Percentiles rank a stretch among this genome's conserved stretches.
phyloP scores from a whole-genome alignment of 1,140 invertebrate species.

The Mylabris phalerata region DNA sequence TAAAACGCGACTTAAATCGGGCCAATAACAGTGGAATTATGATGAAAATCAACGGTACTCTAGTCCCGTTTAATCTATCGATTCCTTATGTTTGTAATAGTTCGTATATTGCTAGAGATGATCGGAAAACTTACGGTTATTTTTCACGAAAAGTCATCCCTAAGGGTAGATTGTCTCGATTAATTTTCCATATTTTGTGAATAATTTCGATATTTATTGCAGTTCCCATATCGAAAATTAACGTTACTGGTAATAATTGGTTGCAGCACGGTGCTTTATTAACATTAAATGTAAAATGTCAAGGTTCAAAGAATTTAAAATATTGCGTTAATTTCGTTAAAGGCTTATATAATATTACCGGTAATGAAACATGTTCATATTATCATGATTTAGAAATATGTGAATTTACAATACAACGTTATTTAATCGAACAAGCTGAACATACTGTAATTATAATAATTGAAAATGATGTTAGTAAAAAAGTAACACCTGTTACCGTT shows the following conservation, averaged over 20 bases:
- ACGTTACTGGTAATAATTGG: slow-evolving; percentile 67
- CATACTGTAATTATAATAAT: slow-evolving; percentile 69
- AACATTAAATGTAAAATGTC: slow-evolving; percentile 61
- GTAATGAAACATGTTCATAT: slow-evolving; percentile 62
- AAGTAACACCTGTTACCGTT: slow-evolving; percentile 60
- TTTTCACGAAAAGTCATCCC: slow-evolving; percentile 50
- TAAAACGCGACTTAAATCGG: slow-evolving; percentile 9
- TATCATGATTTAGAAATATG: slow-evolving; percentile 46
- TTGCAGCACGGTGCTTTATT: slow-evolving; percentile 69
- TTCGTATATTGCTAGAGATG: slow-evolving; percentile 52
- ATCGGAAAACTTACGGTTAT: slow-evolving; percentile 65
- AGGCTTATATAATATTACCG: slow-evolving; percentile 69
- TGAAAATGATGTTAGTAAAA: slow-evolving; percentile 62
- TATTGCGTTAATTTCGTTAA: slow-evolving; percentile 56
- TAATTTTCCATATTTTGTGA: neutral
- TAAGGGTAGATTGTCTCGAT: slow-evolving; percentile 47
- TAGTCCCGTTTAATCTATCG: slow-evolving; percentile 27
- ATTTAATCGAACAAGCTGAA: slow-evolving; percentile 56
- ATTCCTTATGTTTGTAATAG: slow-evolving; percentile 55
- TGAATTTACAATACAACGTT: slow-evolving; percentile 57
- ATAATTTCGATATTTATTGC: slow-evolving; percentile 32
- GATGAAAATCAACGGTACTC: slow-evolving; percentile 18
- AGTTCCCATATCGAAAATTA: slow-evolving; percentile 62
- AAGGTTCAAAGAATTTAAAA: slow-evolving; percentile 60
- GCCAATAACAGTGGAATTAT: neutral